Conservation (phyloP, 92 coral and sea anemone species). For the Paragorgia papillata region DNA sequence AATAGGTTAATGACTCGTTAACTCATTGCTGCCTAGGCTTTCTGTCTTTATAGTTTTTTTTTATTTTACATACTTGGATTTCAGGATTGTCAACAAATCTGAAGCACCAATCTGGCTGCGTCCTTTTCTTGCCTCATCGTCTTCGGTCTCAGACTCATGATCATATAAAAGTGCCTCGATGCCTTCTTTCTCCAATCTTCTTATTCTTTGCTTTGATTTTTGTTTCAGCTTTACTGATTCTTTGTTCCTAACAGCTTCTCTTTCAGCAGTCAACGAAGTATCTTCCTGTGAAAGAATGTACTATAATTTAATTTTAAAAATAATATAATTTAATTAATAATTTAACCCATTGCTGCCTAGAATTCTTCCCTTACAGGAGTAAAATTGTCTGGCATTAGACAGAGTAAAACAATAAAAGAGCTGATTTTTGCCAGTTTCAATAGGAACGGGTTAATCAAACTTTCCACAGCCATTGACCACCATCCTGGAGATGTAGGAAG, state of each 20-base stretch:
- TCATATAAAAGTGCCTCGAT: constrained; percentile 86
- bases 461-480: no score
- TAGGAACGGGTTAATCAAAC: no score
- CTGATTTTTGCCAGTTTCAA: no score
- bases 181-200: constrained; percentile 91
- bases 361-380: no score
- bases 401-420: no score
- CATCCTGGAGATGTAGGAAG: no score
- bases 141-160: constrained; percentile 78
- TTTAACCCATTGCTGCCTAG: no score
- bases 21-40: no score
- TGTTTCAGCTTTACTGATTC: constrained; percentile 72
- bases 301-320: background rate
- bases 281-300: constrained; percentile 66
- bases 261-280: constrained; percentile 72
- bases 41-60: no score
- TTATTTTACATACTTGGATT: constrained; percentile 77
- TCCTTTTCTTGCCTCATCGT: constrained; percentile 73
- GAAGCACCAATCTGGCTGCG: constrained; percentile 86
- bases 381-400: no score
- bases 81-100: constrained; percentile 80
- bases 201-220: constrained; percentile 71
- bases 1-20: no score
- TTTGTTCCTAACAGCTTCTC: constrained; percentile 72
- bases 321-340: no score